Evolutionary conservation across 2,888 invertebrate species (phyloP).

Genomic region (Scrobipalpa atriplicella): DNA sequence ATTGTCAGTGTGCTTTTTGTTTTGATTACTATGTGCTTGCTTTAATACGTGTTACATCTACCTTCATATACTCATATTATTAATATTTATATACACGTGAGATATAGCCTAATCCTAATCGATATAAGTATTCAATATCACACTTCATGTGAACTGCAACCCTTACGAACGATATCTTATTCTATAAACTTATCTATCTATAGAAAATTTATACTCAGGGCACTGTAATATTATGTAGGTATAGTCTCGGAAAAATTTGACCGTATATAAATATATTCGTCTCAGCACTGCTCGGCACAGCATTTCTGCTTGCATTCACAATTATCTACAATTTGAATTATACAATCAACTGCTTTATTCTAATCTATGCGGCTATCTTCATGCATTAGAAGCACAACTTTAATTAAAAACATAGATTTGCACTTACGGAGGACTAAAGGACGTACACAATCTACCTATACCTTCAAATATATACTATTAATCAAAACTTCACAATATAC

Average conservation of each 20-base stretch:
- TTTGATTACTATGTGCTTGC: constrained; percentile 73
- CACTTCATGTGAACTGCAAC: constrained; percentile 10
- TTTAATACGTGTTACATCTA: constrained; percentile 57
- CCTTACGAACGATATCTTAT: neutral
- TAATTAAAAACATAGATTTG: constrained; percentile 5
- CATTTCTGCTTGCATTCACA: constrained; percentile 24
- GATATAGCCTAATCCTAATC: neutral
- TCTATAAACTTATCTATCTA: neutral
- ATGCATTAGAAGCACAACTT: constrained; percentile 8
- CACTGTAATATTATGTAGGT: neutral
- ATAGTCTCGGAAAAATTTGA: neutral
- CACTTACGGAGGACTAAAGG: constrained; percentile 17
- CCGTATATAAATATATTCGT: constrained; percentile 7
- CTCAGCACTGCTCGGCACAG: constrained; percentile 22
- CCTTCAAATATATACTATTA: neutral
- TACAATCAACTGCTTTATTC: neutral
- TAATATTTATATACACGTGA: constrained; percentile 17
- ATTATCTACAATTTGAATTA: neutral
- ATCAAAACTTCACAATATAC: neutral
- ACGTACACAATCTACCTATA: neutral
- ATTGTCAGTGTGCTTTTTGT: constrained; percentile 80
- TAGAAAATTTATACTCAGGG: neutral
- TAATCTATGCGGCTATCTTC: constrained; percentile 9
- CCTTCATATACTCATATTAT: constrained; percentile 20
- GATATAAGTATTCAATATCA: constrained; percentile 5